Evolutionary conservation across 1,140 invertebrate species (phyloP).

Genomic region (Macrocentrus cingulum): DNA sequence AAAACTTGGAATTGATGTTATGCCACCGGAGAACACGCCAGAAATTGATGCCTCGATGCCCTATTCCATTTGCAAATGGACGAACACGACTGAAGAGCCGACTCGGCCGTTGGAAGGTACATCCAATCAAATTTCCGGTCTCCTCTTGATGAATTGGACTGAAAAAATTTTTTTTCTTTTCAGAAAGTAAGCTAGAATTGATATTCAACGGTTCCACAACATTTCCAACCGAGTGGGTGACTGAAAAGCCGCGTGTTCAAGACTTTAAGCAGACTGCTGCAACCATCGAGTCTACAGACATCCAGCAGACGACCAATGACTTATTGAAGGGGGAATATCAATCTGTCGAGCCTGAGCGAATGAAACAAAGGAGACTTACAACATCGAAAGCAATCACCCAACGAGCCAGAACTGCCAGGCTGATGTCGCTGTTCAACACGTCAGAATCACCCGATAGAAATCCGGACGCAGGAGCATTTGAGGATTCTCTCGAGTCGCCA

Average conservation of each 20-base stretch:
- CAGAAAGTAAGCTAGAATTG: too few relatives aligned
- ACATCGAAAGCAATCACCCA: not conserved
- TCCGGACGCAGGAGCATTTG: not conserved
- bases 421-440: not conserved
- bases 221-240: too few relatives aligned
- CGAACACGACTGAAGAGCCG: not conserved
- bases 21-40: not conserved
- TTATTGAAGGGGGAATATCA: not conserved
- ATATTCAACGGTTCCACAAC: too few relatives aligned
- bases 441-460: not conserved
- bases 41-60: not conserved
- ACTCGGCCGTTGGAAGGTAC: not conserved
- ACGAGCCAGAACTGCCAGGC: conserved; percentile 5
- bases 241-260: too few relatives aligned
- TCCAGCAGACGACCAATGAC: too few relatives aligned
- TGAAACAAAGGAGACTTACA: not conserved
- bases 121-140: not conserved
- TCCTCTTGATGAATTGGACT: too few relatives aligned
- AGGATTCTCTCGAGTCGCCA: conserved; percentile 11
- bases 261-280: too few relatives aligned
- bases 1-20: conserved; percentile 15
- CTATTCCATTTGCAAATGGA: conserved; percentile 17
- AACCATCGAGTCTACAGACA: too few relatives aligned
- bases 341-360: not conserved
- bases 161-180: too few relatives aligned